These are phyloP conservation scores for Brachypteracias leptosomus DNA, from an alignment of 2,113 vertebrate species.

Conservation along the genomic window DNA sequence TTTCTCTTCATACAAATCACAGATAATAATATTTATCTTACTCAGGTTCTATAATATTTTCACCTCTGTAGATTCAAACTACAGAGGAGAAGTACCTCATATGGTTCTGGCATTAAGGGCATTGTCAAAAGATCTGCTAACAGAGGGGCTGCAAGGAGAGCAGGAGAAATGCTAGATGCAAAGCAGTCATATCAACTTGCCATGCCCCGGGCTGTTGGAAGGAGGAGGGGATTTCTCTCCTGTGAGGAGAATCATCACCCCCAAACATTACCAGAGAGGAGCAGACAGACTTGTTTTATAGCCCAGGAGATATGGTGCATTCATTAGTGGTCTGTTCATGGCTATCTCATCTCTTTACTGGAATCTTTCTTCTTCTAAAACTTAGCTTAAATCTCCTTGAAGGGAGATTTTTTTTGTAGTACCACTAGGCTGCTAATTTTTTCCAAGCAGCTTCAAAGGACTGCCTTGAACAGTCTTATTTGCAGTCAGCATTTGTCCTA, in stretches of 20 bases:
- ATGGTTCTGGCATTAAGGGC: background rate
- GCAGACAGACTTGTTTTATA: background rate
- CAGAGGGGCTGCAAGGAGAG: background rate
- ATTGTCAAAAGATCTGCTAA: background rate
- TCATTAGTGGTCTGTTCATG: background rate
- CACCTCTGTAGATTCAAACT: fast-evolving
- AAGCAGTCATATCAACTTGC: fast-evolving
- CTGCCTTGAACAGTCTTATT: constrained; percentile 15
- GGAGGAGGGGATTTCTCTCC: background rate
- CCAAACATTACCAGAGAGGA: background rate
- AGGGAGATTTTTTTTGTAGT: background rate
- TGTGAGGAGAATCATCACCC: background rate
- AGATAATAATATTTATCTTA: background rate
- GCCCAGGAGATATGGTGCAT: background rate
- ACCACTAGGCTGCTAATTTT: background rate
- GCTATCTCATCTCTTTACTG: background rate
- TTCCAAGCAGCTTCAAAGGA: constrained; percentile 19
- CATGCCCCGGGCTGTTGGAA: fast-evolving
- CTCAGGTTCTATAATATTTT: background rate
- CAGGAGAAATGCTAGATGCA: background rate
- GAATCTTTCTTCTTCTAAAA: background rate
- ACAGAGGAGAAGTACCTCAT: background rate
- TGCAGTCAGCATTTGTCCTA: constrained; percentile 14
- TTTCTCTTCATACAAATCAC: background rate
- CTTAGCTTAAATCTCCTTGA: background rate